Base-by-base conservation (phyloP, 2,113 vertebrate species). In the Meriones unguiculatus region DNA sequence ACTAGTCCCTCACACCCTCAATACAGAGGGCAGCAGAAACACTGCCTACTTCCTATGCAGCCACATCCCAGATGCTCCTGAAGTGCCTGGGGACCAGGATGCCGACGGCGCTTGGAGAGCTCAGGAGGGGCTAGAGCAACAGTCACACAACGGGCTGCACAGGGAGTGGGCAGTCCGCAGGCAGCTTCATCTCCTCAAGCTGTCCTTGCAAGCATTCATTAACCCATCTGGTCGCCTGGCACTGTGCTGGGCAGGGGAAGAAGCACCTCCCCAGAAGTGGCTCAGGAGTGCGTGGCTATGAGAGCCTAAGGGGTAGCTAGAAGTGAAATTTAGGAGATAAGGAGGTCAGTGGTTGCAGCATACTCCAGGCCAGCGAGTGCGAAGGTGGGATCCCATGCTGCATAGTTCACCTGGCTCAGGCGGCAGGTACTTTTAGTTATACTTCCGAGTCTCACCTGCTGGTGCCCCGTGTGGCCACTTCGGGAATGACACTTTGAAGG, bases 401-500 rank as follows among this genome's bases (percentile, higher is more conserved):
- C 9, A n/a, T 18, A 11, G 30, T 64, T 76, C 41, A 78, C 35
- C 65, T 50, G 50, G 52, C 62, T 85, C 28, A 46, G 54, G 67
- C 65, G 28, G 0, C 14, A 25, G 12, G 30, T 7, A 35, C 17
- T 8, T 57, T 69, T 0, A 28, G 65, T 57, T 11, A 38, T 30
- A 85, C 59, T 89, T 95, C 65, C 70, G 9, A 80, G 64, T 81
- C 81, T 57, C 80, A 41, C 70, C 0, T 59, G 70, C 46, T 89
- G 15, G 41, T 82, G 72, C 86, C 80, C 87, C 70, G 7, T 2
- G 14, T 97, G 95, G 92, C 81, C 85, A 96, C 30, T 81, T 70
- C 25, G 35, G 64, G 88, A 92, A 96, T 65, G 69, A 95, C 90
- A 96, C 52, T 92, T 93, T 81, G 85, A 32, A 77, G 57, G 25